Evolutionary conservation across 2,888 invertebrate genomes (phyloP), one percentile per base, ranked within the genome.

Genomic region (Andrena bucephala): DNA sequence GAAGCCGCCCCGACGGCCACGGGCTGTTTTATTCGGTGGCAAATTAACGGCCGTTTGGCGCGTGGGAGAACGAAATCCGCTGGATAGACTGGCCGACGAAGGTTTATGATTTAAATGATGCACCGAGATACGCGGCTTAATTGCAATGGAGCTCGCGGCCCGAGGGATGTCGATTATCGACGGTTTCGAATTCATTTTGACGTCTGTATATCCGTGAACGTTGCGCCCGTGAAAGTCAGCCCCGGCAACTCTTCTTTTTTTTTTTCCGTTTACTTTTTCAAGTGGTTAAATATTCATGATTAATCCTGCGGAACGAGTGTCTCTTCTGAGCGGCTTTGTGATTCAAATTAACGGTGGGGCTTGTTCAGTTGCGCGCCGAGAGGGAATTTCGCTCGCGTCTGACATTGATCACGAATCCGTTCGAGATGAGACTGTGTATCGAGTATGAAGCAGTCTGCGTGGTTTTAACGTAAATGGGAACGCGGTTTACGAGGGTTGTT

Each of bases 11-110:
- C 52, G 48, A 50, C 7, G 33, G 57, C 63, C 36, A 20, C 20
- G 20, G 54, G 8, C 36, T 57, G 62, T 78, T 84, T 75, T 73
- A 68, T 84, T 85, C 81, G 72, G 74, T 74, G 70, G 85, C 84
- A 77, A 85, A 85, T 84, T 74, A 85, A 84, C 80, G 72, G 70
- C 69, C 76, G 74, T 84, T 84, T 84, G 70, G 78, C 84, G 76
- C 81, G 77, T 85, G 85, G 81, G 77, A 80, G 81, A 74, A 57
- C 50, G 60, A 77, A 73, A 66, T 85, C 67, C 66, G n/a, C n/a
- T 29, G 80, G 63, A 77, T 76, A 57, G 71, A 76, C 77, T 70
- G 59, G 65, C 77, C 83, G 83, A 62, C 72, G 72, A 80, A 80
- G 76, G 79, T 84, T 84, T 81, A 81, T 81, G 77, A 81, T 74